phyloP scores from a whole-genome alignment of 2,797 vertebrate species.

The Muscicapa striata region DNA sequence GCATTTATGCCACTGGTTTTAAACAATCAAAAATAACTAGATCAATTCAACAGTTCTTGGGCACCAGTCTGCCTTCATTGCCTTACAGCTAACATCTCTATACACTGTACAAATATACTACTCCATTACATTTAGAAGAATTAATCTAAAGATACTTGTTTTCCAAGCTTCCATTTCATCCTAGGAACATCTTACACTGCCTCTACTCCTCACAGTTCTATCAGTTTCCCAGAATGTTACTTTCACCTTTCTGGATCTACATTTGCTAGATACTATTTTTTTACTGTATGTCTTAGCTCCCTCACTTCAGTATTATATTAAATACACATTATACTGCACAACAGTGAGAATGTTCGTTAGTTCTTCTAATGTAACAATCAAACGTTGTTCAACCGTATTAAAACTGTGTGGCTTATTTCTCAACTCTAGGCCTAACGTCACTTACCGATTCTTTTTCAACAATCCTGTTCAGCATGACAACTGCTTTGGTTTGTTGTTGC shows the following conservation, averaged over 20 bases:
- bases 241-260: not conserved
- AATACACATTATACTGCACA: not conserved
- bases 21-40: not conserved
- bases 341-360: not conserved
- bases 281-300: not conserved
- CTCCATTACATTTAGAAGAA: not conserved
- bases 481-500: conserved; percentile 94
- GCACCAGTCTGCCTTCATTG: not conserved
- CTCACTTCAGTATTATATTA: not conserved
- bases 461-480: conserved; percentile 97
- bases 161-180: not conserved
- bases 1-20: not conserved
- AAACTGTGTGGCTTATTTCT: not conserved
- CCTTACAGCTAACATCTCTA: not conserved
- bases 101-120: not conserved
- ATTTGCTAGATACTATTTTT: not conserved
- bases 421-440: conserved; percentile 22
- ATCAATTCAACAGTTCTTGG: not conserved
- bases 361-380: not conserved
- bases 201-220: not conserved
- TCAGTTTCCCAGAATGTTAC: not conserved
- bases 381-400: not conserved
- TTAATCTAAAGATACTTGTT: not conserved
- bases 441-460: conserved; percentile 97
- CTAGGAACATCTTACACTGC: not conserved